A percentile compares a stretch with the other conserved stretches of the same genome.
These are phyloP conservation scores for Ceramica pisi DNA, from an alignment of 2,888 invertebrate genomes.

Conservation along the genomic window DNA sequence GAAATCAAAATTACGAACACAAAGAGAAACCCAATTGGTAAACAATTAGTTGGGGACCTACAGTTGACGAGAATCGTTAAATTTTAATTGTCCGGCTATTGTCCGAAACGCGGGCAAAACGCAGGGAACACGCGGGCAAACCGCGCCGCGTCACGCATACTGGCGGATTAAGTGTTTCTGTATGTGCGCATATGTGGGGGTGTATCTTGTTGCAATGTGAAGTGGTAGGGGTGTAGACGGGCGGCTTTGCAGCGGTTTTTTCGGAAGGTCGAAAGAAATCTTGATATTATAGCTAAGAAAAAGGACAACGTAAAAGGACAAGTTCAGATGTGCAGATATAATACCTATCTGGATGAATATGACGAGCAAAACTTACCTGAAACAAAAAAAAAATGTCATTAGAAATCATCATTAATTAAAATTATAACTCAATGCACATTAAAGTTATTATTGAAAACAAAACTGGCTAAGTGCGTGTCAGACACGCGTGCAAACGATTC, in stretches of 20 bases:
- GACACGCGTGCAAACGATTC: too few species aligned
- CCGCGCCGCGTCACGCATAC: constrained; percentile 36
- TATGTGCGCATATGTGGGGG: constrained; percentile 51
- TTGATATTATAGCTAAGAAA: too few species aligned
- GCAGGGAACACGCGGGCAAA: constrained; percentile 35
- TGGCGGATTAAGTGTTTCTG: constrained; percentile 58
- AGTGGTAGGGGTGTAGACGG: constrained; percentile 60
- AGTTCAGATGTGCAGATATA: too few species aligned
- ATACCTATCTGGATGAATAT: too few species aligned
- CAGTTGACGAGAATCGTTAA: constrained; percentile 59
- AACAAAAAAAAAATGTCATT: constrained; percentile 42
- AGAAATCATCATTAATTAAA: too few species aligned
- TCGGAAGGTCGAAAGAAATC: background rate
- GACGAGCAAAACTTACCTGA: constrained; percentile 55
- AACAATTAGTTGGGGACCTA: constrained; percentile 61
- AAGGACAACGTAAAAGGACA: too few species aligned
- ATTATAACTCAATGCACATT: too few species aligned
- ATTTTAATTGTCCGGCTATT: constrained; percentile 64
- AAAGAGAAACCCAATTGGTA: constrained; percentile 54
- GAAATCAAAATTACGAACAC: constrained; percentile 54
- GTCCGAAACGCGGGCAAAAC: constrained; percentile 49
- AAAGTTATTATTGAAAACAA: too few species aligned
- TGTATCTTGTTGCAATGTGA: constrained; percentile 60
- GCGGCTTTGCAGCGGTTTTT: constrained; percentile 39
- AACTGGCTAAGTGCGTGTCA: too few species aligned